Evolutionary conservation across 1,140 invertebrate species (phyloP), one percentile per base, ranked within the genome.

Genomic region (Orchestia grillus): DNA sequence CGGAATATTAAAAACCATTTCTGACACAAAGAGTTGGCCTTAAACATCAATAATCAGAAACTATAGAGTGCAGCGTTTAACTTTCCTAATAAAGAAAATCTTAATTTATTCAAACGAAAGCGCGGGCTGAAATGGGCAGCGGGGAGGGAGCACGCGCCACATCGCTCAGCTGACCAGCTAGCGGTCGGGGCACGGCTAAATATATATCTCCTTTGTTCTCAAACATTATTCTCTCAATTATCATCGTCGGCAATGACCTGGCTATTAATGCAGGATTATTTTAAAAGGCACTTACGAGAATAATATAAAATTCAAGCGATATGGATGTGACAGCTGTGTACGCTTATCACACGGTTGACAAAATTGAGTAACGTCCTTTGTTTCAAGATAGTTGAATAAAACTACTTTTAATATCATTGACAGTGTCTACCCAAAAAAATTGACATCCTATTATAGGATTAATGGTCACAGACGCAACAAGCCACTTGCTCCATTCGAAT

Each of bases 41-140:
- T n/a, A n/a, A n/a, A n/a, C n/a, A n/a, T n/a, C n/a, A n/a, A n/a
- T n/a, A n/a, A n/a, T n/a, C n/a, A n/a, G n/a, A n/a, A n/a, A n/a
- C n/a, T n/a, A n/a, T n/a, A n/a, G n/a, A n/a, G n/a, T n/a, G n/a
- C n/a, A n/a, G n/a, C n/a, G n/a, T n/a, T n/a, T n/a, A n/a, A 77
- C 1, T 15, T 77, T 77, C 36, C 36, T 77, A 3, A 36, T 36
- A 23, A 77, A 15, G 62, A 77, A 77, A 77, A 77, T 77, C 1
- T 6, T 23, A 77, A 77, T 19, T 77, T 15, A 77, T 77, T 77
- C 62, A 77, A 77, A 77, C 62, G 11, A 19, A 3, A 77, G 62
- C 62, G 62, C 62, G 62, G 62, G 62, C 62, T 77, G 62, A 77
- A 77, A 77, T 77, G 62, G 62, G 62, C 62, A 77, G 62, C 62